Evolutionary conservation across 2,797 vertebrate genomes (phyloP).

Genomic region (Gymnocypris eckloni): DNA sequence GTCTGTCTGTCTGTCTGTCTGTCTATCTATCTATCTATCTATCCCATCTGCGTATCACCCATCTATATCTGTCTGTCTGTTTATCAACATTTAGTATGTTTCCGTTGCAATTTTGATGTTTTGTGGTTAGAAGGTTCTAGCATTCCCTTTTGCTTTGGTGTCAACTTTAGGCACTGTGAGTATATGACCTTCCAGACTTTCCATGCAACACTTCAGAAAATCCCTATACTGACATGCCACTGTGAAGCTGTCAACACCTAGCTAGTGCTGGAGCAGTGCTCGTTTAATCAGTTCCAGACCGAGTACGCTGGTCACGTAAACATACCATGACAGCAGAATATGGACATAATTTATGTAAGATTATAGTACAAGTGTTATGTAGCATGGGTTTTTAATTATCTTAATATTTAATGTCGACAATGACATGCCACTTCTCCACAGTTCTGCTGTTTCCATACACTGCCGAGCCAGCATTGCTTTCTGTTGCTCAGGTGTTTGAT

Average conservation of each 20-base stretch:
- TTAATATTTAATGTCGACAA: neutral
- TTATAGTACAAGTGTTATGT: conserved; percentile 14
- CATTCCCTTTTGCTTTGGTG: neutral
- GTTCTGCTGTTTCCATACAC: neutral
- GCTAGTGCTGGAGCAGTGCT: conserved; percentile 34
- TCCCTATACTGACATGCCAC: conserved; percentile 59
- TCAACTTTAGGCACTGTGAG: conserved; percentile 26
- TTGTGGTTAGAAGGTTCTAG: neutral
- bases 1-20: neutral
- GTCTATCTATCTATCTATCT: neutral
- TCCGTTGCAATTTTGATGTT: neutral
- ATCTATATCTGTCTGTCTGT: too few relatives aligned
- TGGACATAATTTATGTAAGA: conserved; percentile 21
- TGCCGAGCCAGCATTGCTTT: neutral
- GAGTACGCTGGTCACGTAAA: neutral
- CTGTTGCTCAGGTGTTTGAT: conserved; percentile 7
- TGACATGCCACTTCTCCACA: conserved; percentile 12
- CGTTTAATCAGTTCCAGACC: conserved; percentile 45
- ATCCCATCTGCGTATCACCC: neutral
- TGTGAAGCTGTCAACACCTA: conserved; percentile 70
- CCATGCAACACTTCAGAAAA: conserved; percentile 57
- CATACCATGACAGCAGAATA: conserved; percentile 8
- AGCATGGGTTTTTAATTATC: neutral
- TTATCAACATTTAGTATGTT: neutral
- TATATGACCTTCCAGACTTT: conserved; percentile 62